Conservation (phyloP, 2,888 invertebrate species). For the Rhynchonema sp. region DNA sequence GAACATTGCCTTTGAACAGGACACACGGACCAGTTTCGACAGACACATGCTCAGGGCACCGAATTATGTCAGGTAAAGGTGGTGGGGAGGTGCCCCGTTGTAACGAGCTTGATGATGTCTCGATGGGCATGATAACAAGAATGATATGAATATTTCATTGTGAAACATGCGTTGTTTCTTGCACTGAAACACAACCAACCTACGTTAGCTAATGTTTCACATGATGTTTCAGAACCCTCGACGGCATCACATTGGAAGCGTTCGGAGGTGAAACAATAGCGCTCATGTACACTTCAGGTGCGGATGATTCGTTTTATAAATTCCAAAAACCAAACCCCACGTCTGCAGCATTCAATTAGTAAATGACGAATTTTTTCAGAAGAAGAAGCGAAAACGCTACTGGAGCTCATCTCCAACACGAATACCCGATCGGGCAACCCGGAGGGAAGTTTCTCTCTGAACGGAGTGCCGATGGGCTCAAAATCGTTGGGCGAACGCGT, state of each 20-base stretch:
- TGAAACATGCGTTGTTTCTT: no score
- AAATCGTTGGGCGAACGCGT: conserved; percentile 47
- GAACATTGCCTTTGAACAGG: conserved; percentile 43
- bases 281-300: conserved; percentile 54
- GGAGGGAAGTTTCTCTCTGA: conserved; percentile 60
- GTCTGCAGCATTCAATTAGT: neutral
- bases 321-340: neutral
- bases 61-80: conserved; percentile 33
- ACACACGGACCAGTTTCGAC: conserved; percentile 29
- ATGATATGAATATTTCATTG: no score
- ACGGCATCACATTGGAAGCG: conserved; percentile 64
- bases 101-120: no score
- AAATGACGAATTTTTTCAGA: conserved; percentile 33
- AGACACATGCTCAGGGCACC: conserved; percentile 19
- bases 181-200: no score
- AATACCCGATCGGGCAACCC: conserved; percentile 38
- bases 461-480: conserved; percentile 57
- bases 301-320: conserved; percentile 1
- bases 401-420: conserved; percentile 62
- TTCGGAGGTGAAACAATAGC: conserved; percentile 75
- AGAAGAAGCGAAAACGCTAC: conserved; percentile 60
- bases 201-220: no score
- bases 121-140: no score
- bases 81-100: no score
- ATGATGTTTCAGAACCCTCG: conserved; percentile 42